These are phyloP conservation scores for Thecophora atra DNA, from an alignment of 2,888 invertebrate genomes.

Conservation along the genomic window DNA sequence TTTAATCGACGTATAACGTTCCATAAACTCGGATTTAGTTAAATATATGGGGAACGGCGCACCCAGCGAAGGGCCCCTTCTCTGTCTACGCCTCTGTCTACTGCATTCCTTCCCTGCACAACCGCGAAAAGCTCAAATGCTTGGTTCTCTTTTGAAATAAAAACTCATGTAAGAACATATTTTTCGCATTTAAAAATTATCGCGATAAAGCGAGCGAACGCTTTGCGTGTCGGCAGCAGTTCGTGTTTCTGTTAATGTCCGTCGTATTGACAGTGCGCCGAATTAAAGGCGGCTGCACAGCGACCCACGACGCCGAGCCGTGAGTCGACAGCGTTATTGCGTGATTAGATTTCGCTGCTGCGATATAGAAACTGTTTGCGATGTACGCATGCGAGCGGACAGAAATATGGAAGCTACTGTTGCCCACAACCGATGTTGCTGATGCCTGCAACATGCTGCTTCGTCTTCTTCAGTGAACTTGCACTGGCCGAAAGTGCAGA, in stretches of 20 bases:
- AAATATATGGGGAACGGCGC: no score
- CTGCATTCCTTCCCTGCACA: background rate
- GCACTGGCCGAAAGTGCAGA: slow-evolving; percentile 28
- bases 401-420: slow-evolving; percentile 22
- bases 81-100: no score
- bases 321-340: slow-evolving; percentile 42
- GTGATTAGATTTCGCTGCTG: slow-evolving; percentile 47
- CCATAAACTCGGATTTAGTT: no score
- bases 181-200: slow-evolving; percentile 18
- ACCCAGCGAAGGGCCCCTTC: no score
- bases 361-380: slow-evolving; percentile 40
- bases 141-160: background rate
- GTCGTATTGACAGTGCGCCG: slow-evolving; percentile 6
- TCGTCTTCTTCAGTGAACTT: slow-evolving; percentile 2
- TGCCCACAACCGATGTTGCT: slow-evolving; percentile 37
- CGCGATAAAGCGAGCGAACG: slow-evolving; percentile 28
- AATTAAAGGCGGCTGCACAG: background rate
- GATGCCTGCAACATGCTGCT: slow-evolving; percentile 23
- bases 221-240: slow-evolving; percentile 30
- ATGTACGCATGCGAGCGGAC: slow-evolving; percentile 27
- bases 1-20: no score
- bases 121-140: background rate
- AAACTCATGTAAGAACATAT: slow-evolving; percentile 4
- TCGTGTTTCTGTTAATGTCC: background rate
- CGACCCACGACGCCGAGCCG: slow-evolving; percentile 1